Conservation (phyloP, 1,140 invertebrate species). For the Olivierus martensii region DNA sequence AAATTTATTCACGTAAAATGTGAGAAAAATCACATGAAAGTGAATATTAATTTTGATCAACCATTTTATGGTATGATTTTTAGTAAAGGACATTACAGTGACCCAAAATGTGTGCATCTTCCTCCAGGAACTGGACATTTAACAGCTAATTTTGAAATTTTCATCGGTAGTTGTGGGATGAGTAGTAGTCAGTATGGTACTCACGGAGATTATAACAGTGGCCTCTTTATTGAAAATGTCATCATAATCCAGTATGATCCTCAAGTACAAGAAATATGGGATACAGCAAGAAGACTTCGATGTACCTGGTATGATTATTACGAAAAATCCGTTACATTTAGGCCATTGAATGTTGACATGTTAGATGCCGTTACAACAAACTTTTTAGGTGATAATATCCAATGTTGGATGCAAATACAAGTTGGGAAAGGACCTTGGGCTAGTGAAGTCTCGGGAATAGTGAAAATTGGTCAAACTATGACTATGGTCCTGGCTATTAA, state of each 20-base stretch:
- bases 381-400: slow-evolving; percentile 83
- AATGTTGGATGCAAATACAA: slow-evolving; percentile 94
- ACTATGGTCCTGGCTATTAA: slow-evolving; percentile 92
- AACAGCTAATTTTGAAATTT: slow-evolving; percentile 81
- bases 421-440: slow-evolving; percentile 94
- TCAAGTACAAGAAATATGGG: slow-evolving; percentile 78
- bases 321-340: slow-evolving; percentile 83
- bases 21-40: slow-evolving; percentile 78
- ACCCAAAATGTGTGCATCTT: slow-evolving; percentile 75
- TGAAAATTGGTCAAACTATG: slow-evolving; percentile 92
- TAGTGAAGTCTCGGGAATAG: slow-evolving; percentile 79
- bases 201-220: neutral
- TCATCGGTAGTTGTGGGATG: slow-evolving; percentile 44
- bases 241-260: slow-evolving; percentile 92
- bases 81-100: slow-evolving; percentile 73
- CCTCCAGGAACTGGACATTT: slow-evolving; percentile 75
- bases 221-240: slow-evolving; percentile 85
- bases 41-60: slow-evolving; percentile 69
- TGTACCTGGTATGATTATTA: slow-evolving; percentile 94
- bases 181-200: neutral
- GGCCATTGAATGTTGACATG: slow-evolving; percentile 82
- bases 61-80: slow-evolving; percentile 94
- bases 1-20: slow-evolving; percentile 61
- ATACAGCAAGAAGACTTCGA: slow-evolving; percentile 57
- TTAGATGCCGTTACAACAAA: slow-evolving; percentile 85